phyloP scores from a whole-genome alignment of 2,797 vertebrate species.

The Thamnophis elegans region DNA sequence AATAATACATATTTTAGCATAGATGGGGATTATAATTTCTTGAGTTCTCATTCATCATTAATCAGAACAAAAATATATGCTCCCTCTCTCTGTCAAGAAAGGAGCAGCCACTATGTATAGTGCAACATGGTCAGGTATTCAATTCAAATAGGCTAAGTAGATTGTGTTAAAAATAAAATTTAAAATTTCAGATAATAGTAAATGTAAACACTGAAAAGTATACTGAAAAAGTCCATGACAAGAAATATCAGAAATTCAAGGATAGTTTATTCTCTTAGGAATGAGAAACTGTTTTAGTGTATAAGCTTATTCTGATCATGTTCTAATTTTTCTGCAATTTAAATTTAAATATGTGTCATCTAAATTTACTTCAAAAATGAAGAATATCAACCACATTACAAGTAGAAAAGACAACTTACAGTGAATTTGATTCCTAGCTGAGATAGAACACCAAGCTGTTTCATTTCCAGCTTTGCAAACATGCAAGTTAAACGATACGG shows the following conservation, averaged over 20 bases:
- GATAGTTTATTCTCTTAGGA: not conserved
- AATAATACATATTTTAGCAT: not conserved
- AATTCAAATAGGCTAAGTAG: not conserved
- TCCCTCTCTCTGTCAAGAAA: not conserved
- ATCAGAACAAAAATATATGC: not conserved
- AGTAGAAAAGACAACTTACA: slow-evolving; percentile 72
- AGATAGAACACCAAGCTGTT: slow-evolving; percentile 83
- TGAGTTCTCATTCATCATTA: not conserved
- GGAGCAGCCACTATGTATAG: not conserved
- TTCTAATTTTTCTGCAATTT: not conserved
- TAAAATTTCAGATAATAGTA: not conserved
- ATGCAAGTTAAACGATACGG: slow-evolving; percentile 90
- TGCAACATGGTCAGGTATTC: not conserved
- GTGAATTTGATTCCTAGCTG: slow-evolving; percentile 93
- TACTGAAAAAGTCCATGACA: not conserved
- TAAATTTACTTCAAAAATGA: not conserved
- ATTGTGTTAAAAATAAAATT: not conserved
- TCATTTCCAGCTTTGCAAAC: slow-evolving; percentile 96
- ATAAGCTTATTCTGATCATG: not conserved
- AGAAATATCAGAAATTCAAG: not conserved
- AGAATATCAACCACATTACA: not conserved
- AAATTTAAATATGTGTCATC: not conserved
- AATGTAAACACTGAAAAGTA: not conserved
- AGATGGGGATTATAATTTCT: not conserved
- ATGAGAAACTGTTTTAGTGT: not conserved